A percentile compares a stretch with the other conserved stretches of the same genome.
These are phyloP conservation scores for Chrysotoxum bicinctum DNA, from an alignment of 2,888 invertebrate species.

Conservation along the genomic window DNA sequence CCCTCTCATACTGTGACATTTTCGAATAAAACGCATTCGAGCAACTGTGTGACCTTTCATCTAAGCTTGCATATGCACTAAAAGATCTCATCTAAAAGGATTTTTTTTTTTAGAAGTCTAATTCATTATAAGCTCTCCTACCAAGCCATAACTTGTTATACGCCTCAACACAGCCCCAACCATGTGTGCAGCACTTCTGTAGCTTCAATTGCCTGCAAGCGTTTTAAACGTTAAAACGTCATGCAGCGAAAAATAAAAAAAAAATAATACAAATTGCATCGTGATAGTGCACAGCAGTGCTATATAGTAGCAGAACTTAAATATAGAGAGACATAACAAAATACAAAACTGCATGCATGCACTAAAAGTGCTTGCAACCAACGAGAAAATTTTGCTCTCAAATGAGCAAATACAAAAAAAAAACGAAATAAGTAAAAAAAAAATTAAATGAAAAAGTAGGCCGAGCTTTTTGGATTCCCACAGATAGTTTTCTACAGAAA, in stretches of 20 bases:
- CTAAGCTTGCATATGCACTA: constrained; percentile 44
- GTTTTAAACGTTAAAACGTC: constrained; percentile 43
- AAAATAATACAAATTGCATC: constrained; percentile 27
- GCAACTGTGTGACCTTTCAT: constrained; percentile 65
- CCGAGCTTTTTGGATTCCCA: constrained; percentile 71
- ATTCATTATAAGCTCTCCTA: constrained; percentile 64
- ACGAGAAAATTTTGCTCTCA: constrained; percentile 55
- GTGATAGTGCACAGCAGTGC: constrained; percentile 38
- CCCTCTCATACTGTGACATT: constrained; percentile 43
- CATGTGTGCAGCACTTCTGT: constrained; percentile 62
- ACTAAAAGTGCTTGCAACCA: constrained; percentile 32
- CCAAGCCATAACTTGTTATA: constrained; percentile 56
- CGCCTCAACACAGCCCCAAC: constrained; percentile 55
- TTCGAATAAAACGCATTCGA: constrained; percentile 54
- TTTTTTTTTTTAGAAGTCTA: constrained; percentile 41
- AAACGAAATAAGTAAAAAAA: constrained; percentile 1
- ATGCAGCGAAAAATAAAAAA: constrained; percentile 23
- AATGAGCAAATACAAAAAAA: constrained; percentile 34
- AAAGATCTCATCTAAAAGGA: constrained; percentile 44
- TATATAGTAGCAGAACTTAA: constrained; percentile 16
- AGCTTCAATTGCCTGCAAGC: constrained; percentile 60
- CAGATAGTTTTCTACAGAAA: constrained; percentile 55
- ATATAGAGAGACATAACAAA: constrained; percentile 26
- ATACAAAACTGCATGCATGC: constrained; percentile 24
- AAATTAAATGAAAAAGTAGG: constrained; percentile 56